phyloP scores from a whole-genome alignment of 1,140 invertebrate species.

The Caerostris extrusa region DNA sequence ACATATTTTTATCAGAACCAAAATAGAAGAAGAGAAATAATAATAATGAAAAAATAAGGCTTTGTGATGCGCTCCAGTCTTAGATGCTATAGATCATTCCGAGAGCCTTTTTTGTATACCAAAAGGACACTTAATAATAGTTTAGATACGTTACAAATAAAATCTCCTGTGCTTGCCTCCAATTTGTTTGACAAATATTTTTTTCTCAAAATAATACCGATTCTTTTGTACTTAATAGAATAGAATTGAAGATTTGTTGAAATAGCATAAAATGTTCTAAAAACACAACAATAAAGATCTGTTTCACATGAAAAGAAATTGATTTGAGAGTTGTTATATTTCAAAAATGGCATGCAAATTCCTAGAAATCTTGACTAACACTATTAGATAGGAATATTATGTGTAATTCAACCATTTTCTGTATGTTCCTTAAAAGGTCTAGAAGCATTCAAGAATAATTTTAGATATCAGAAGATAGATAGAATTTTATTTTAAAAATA shows the following conservation, averaged over 20 bases:
- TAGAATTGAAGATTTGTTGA: background rate
- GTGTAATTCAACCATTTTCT: no score
- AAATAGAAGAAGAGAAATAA: background rate
- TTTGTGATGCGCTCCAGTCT: background rate
- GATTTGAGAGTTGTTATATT: background rate
- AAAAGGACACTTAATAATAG: conserved; percentile 20
- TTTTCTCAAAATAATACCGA: background rate
- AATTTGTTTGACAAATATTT: background rate
- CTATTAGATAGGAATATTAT: no score
- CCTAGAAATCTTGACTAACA: no score
- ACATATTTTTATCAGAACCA: conserved; percentile 10
- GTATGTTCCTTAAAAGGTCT: no score
- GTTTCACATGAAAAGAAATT: background rate
- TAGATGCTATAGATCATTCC: background rate
- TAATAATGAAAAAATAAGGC: background rate
- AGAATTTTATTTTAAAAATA: no score
- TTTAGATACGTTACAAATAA: background rate
- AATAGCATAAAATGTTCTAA: background rate
- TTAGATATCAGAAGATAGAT: no score
- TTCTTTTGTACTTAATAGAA: background rate
- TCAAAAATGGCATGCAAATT: no score
- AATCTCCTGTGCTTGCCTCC: background rate
- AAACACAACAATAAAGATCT: background rate
- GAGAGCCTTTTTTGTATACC: background rate
- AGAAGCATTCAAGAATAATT: no score